Percentiles rank a stretch among this genome's conserved stretches.
Conservation (phyloP, 2,113 vertebrate genomes). For the Hucho hucho region DNA sequence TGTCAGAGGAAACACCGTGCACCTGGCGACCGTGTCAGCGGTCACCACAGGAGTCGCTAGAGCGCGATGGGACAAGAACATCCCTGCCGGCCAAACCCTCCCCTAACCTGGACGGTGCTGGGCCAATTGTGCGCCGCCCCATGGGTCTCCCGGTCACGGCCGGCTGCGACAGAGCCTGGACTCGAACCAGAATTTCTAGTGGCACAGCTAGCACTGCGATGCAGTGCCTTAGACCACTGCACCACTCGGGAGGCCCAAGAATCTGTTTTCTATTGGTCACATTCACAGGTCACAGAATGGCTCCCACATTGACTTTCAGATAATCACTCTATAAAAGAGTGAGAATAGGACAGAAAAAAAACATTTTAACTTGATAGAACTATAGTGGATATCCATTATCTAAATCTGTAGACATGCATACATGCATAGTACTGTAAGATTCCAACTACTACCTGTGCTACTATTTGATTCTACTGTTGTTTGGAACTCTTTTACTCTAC, state of each 20-base stretch:
- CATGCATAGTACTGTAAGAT: slow-evolving; percentile 44
- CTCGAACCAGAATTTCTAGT: no score
- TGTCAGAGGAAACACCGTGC: no score
- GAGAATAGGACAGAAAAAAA: neutral
- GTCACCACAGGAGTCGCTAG: no score
- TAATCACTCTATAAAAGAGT: neutral
- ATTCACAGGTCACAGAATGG: slow-evolving; percentile 57
- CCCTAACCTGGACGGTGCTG: no score
- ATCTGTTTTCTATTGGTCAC: slow-evolving; percentile 65
- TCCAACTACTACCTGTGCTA: neutral
- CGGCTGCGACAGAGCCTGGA: no score
- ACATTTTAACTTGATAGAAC: neutral
- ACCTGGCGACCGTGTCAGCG: no score
- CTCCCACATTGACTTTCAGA: neutral
- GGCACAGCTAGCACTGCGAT: no score
- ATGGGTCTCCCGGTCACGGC: no score
- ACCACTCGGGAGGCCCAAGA: neutral
- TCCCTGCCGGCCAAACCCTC: no score
- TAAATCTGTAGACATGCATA: slow-evolving; percentile 27
- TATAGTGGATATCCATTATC: neutral
- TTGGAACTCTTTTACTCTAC: neutral
- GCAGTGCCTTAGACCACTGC: no score
- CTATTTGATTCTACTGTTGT: neutral
- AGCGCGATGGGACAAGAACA: no score
- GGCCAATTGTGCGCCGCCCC: no score